Evolutionary conservation across 2,797 vertebrate genomes (phyloP).

Genomic region (Pitangus sulphuratus): DNA sequence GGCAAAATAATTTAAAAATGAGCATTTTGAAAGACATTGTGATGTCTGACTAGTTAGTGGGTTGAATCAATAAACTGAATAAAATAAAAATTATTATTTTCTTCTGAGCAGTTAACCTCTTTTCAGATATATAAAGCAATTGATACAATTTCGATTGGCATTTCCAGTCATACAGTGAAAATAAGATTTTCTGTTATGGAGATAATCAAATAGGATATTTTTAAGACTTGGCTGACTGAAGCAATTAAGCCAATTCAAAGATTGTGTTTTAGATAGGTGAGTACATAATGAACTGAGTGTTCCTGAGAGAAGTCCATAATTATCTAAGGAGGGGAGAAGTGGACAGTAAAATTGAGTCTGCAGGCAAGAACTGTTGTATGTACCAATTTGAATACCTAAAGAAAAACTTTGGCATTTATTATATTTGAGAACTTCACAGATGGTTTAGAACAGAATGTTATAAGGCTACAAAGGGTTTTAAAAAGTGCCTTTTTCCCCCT

Average conservation of each 20-base stretch:
- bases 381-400: not conserved
- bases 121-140: not conserved
- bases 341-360: constrained; percentile 22
- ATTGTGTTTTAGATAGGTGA: constrained; percentile 25
- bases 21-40: not conserved
- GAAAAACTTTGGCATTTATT: not conserved
- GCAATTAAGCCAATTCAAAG: constrained; percentile 32
- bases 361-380: not conserved
- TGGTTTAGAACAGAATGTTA: not conserved
- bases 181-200: constrained; percentile 17
- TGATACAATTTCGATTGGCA: not conserved
- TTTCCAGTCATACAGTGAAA: not conserved
- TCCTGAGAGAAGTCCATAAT: constrained; percentile 27
- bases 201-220: constrained; percentile 46
- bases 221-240: constrained; percentile 9
- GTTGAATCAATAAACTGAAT: not conserved
- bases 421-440: not conserved
- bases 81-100: constrained; percentile 19
- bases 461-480: not conserved
- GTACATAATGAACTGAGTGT: constrained; percentile 26
- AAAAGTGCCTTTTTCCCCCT: not conserved
- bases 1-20: not conserved
- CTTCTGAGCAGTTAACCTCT: constrained; percentile 2
- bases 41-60: not conserved
- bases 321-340: not conserved